phyloP scores from a whole-genome alignment of 1,140 invertebrate species.

The Sitobion miscanthi region DNA sequence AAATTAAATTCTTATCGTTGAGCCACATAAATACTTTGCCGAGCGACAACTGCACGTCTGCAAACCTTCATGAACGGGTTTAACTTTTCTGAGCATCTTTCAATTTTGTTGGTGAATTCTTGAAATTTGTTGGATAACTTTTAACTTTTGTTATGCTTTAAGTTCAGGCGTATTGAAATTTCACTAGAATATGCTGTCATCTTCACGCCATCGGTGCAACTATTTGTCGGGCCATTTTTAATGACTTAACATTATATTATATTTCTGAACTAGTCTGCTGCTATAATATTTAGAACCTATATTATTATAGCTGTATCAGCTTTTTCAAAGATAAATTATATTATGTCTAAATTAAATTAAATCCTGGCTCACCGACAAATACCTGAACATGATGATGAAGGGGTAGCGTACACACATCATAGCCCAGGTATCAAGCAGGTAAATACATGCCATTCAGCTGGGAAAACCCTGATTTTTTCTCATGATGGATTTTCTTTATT shows the following conservation, averaged over 20 bases:
- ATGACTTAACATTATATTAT: background rate
- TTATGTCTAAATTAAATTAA: too few species aligned
- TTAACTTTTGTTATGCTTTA: background rate
- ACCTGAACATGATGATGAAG: too few species aligned
- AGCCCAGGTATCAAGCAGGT: too few species aligned
- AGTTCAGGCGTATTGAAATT: background rate
- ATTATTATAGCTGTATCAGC: too few species aligned
- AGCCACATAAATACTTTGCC: background rate
- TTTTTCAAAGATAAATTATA: too few species aligned
- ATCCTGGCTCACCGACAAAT: too few species aligned
- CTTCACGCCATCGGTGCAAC: background rate
- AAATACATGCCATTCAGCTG: too few species aligned
- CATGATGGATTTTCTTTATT: too few species aligned
- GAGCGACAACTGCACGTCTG: background rate
- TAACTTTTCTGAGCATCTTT: background rate
- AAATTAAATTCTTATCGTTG: background rate
- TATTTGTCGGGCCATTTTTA: background rate
- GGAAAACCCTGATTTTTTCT: too few species aligned
- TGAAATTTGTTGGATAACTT: conserved; percentile 5
- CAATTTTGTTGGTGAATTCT: background rate
- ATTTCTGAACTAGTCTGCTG: background rate
- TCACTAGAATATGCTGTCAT: background rate
- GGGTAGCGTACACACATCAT: too few species aligned
- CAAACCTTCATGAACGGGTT: background rate
- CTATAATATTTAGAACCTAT: background rate